These are phyloP conservation scores for Cryptoblepharus egeriae DNA, from an alignment of 2,797 vertebrate species.

Conservation along the genomic window DNA sequence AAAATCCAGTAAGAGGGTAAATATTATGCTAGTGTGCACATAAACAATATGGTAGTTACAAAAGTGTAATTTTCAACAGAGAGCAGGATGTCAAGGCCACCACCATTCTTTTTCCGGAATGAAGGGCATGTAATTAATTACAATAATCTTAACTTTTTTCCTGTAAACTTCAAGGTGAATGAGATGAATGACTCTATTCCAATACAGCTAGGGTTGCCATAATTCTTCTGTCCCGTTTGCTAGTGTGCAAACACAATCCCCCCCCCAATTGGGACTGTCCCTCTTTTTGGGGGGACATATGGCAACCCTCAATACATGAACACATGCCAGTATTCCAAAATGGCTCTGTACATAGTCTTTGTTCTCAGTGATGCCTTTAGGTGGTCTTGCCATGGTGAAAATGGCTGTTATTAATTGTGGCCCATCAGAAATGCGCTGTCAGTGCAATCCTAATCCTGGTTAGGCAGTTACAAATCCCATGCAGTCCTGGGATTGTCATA, in stretches of 20 bases:
- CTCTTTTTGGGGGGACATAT: too few relatives aligned
- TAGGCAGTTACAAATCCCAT: too few relatives aligned
- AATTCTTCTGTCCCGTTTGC: too few relatives aligned
- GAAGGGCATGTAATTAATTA: not conserved
- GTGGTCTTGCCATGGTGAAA: not conserved
- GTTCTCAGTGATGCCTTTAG: not conserved
- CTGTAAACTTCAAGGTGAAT: not conserved
- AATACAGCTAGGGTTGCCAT: too few relatives aligned
- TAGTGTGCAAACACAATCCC: too few relatives aligned
- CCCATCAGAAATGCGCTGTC: not conserved
- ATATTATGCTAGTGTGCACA: not conserved
- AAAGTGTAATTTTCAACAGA: not conserved
- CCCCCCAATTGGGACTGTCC: too few relatives aligned
- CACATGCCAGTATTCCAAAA: not conserved
- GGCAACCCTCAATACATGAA: too few relatives aligned
- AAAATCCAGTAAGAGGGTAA: slow-evolving; percentile 8
- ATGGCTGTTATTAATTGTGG: not conserved
- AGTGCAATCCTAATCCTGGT: too few relatives aligned
- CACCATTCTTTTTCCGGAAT: not conserved
- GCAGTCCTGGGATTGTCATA: too few relatives aligned
- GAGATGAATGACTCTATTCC: not conserved
- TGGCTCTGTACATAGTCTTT: not conserved
- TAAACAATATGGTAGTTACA: not conserved
- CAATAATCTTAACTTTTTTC: not conserved
- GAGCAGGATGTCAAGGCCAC: not conserved